Percentiles rank a stretch among this genome's conserved stretches.
These are phyloP conservation scores for Aphis craccivora DNA, from an alignment of 1,140 invertebrate species.

Conservation along the genomic window DNA sequence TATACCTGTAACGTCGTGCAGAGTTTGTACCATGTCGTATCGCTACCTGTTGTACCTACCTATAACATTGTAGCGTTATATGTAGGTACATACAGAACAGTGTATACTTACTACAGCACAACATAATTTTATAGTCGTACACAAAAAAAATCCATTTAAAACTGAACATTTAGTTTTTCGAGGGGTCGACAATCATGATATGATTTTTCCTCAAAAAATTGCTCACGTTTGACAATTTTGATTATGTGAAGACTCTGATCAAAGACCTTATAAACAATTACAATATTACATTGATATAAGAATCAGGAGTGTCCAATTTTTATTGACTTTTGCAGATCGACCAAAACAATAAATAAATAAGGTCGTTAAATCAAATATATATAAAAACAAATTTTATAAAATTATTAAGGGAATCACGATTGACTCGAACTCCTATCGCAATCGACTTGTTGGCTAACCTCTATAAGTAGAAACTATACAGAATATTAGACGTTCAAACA, in stretches of 20 bases:
- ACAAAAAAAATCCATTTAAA: not conserved
- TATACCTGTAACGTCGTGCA: not conserved
- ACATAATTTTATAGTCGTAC: not conserved
- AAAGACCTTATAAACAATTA: not conserved
- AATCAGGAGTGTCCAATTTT: too few species aligned
- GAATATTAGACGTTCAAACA: not conserved
- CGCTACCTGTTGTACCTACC: conserved; percentile 11
- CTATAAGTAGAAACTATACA: not conserved
- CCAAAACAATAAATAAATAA: too few species aligned
- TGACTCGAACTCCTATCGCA: too few species aligned
- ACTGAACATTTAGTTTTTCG: not conserved
- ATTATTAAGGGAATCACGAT: too few species aligned
- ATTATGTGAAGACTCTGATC: not conserved
- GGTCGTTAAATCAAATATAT: too few species aligned
- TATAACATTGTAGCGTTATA: not conserved
- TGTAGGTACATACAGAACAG: not conserved
- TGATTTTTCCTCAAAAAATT: not conserved
- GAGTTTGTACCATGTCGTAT: not conserved
- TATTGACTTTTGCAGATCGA: too few species aligned
- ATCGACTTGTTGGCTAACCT: too few species aligned
- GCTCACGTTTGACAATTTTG: not conserved
- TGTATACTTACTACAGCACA: not conserved
- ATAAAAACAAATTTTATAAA: too few species aligned
- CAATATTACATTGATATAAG: not conserved
- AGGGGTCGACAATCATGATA: not conserved